Evolutionary conservation across 2,888 invertebrate genomes (phyloP).

Genomic region (Timema cristinae): DNA sequence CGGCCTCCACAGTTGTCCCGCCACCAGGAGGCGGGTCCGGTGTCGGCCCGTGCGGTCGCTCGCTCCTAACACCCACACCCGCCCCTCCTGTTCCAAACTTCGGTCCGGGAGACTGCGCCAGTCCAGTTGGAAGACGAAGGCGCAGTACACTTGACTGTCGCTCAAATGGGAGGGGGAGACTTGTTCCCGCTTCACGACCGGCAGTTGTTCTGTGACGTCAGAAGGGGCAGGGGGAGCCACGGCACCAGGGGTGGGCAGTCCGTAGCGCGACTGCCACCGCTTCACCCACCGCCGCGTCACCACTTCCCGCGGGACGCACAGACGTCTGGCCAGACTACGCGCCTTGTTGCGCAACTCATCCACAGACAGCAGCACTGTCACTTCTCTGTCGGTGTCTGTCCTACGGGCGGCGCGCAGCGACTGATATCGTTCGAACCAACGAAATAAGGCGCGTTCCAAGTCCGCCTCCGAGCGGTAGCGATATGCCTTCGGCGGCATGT

Average conservation of each 20-base stretch:
- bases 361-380: constrained; percentile 25
- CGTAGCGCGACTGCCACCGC: constrained; percentile 32
- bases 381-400: not conserved
- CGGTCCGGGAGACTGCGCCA: constrained; percentile 43
- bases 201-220: constrained; percentile 19
- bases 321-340: constrained; percentile 25
- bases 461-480: constrained; percentile 33
- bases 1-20: constrained; percentile 48
- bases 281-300: constrained; percentile 29
- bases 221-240: not conserved
- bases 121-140: constrained; percentile 45
- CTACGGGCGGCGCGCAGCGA: constrained; percentile 10
- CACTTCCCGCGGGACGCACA: constrained; percentile 25
- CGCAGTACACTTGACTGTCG: constrained; percentile 39
- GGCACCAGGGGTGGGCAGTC: constrained; percentile 22
- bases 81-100: constrained; percentile 10
- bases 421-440: constrained; percentile 35
- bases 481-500: not conserved
- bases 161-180: not conserved
- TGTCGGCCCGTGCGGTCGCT: constrained; percentile 48
- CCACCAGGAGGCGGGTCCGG: constrained; percentile 47
- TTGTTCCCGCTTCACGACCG: not conserved
- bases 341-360: constrained; percentile 18
- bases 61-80: constrained; percentile 46
- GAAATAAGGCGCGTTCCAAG: constrained; percentile 37